Percentiles rank a stretch among this genome's conserved stretches.
Evolutionary conservation across 2,113 vertebrate genomes (phyloP).

Genomic region (Cyphomyrus discorhynchus): DNA sequence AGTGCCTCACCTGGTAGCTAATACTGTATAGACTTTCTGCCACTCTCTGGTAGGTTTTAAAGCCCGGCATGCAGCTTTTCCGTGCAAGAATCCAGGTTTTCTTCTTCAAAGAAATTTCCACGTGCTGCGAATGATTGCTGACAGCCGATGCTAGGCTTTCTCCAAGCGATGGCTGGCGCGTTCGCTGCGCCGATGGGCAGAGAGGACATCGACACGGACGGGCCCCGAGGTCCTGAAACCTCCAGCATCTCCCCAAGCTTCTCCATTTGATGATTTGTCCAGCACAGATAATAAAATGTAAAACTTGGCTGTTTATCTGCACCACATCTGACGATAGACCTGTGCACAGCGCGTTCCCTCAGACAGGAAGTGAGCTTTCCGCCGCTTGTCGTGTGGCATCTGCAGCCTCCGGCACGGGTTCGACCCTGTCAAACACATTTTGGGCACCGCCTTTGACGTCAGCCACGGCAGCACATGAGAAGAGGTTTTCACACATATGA

Average conservation of each 20-base stretch:
- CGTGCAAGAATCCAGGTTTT: background rate
- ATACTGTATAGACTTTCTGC: background rate
- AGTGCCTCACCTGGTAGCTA: background rate
- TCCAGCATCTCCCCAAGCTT: background rate
- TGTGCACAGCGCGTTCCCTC: background rate
- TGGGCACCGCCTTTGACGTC: constrained; percentile 23
- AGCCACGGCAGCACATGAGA: constrained; percentile 6
- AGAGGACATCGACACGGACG: background rate
- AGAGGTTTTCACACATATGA: constrained; percentile 15
- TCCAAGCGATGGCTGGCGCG: background rate
- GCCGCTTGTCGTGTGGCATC: background rate
- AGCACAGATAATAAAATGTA: background rate
- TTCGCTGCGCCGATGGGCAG: background rate
- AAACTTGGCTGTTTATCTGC: background rate
- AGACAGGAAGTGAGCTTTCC: constrained; percentile 13
- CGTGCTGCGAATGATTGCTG: no score
- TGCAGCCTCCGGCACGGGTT: background rate
- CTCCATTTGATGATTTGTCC: background rate
- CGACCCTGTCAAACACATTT: background rate
- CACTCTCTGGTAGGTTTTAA: background rate
- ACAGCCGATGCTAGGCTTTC: background rate
- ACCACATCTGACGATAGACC: background rate
- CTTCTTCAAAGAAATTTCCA: background rate
- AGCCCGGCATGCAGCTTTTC: background rate
- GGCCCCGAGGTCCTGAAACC: background rate